Evolutionary conservation across 30 jellyfish, hydroid and myxozoan genomes (phyloP).

Genomic region (Cassiopea xamachana): DNA sequence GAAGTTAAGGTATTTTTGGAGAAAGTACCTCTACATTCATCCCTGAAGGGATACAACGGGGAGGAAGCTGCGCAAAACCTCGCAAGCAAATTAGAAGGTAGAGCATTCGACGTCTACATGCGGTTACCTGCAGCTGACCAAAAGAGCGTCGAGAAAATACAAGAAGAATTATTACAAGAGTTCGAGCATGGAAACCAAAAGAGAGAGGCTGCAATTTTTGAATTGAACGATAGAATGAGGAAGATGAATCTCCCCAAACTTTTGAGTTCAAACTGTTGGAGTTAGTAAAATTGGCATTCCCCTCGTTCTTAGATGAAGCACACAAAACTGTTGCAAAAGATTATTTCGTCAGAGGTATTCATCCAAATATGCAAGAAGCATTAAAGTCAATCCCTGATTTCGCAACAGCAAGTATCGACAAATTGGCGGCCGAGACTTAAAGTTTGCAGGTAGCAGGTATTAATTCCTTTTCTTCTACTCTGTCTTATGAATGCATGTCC

Average conservation of each 20-base stretch:
- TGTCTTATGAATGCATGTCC: background rate
- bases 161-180: background rate
- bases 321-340: no score
- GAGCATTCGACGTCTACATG: background rate
- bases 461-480: no score
- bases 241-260: background rate
- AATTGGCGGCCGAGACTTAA: no score
- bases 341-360: no score
- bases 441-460: no score
- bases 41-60: background rate
- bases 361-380: no score
- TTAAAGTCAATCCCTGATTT: no score
- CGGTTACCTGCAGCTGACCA: background rate
- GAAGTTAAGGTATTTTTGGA: background rate
- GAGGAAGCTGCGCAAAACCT: background rate
- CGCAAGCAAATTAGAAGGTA: background rate
- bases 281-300: background rate
- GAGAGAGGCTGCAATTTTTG: background rate
- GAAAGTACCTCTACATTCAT: background rate
- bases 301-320: background rate
- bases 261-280: background rate
- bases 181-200: background rate
- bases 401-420: no score
- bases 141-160: background rate
- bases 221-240: background rate